Conservation (phyloP, 1,140 invertebrate genomes). For the Pectinophora gossypiella region DNA sequence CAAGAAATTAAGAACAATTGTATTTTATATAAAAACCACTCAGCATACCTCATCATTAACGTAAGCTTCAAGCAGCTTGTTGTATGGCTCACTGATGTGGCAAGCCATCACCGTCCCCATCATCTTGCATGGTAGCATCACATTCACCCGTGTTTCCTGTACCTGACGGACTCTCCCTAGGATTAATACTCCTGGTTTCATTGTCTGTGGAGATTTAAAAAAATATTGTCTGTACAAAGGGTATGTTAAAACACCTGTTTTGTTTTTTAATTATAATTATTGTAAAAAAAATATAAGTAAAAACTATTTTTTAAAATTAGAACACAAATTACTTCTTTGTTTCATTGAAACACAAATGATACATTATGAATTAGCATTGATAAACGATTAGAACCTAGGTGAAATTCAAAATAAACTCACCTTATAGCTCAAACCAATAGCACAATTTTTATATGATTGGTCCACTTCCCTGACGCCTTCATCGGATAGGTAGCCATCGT, state of each 20-base stretch:
- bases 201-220: slow-evolving; percentile 58
- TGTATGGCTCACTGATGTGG: slow-evolving; percentile 78
- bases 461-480: slow-evolving; percentile 42
- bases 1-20: too few species aligned
- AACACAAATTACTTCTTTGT: too few species aligned
- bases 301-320: too few species aligned
- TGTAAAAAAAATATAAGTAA: too few species aligned
- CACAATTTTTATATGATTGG: slow-evolving; percentile 52
- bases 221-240: too few species aligned
- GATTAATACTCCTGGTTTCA: slow-evolving; percentile 76
- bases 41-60: slow-evolving; percentile 71
- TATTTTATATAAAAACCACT: too few species aligned
- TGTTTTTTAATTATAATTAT: too few species aligned
- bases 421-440: slow-evolving; percentile 58
- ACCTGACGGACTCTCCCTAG: slow-evolving; percentile 75
- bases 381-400: too few species aligned
- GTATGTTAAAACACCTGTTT: too few species aligned
- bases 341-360: too few species aligned
- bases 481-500: slow-evolving; percentile 65
- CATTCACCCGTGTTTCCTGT: slow-evolving; percentile 72
- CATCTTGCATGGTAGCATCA: slow-evolving; percentile 78
- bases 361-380: too few species aligned
- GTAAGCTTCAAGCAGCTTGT: slow-evolving; percentile 74
- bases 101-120: slow-evolving; percentile 75
- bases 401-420: slow-evolving; percentile 33